Evolutionary conservation across 2,113 vertebrate species (phyloP).

Genomic region (Oostethus manadensis): DNA sequence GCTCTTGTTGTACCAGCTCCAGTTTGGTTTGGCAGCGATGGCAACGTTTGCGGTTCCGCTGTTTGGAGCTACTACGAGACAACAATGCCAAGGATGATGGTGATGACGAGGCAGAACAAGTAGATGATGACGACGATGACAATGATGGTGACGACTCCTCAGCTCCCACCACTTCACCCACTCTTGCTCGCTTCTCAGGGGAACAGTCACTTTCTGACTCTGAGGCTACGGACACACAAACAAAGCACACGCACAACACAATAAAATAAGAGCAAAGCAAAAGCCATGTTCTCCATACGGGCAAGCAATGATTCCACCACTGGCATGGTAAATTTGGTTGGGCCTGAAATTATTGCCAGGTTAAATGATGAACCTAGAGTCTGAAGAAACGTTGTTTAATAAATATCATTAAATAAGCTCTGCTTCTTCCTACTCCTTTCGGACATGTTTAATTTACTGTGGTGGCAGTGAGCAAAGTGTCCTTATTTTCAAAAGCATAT

Average conservation of each 20-base stretch:
- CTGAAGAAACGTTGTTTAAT: neutral
- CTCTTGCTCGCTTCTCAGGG: conserved; percentile 85
- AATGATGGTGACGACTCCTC: conserved; percentile 67
- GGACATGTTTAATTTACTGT: too few relatives aligned
- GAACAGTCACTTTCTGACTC: conserved; percentile 88
- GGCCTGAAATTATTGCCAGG: neutral
- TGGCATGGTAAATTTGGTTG: neutral
- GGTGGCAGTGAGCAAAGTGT: too few relatives aligned
- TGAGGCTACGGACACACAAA: conserved; percentile 74
- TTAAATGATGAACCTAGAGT: neutral
- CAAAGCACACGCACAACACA: conserved; percentile 6
- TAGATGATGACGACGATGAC: conserved; percentile 52
- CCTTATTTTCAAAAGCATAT: too few relatives aligned
- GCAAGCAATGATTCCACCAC: neutral
- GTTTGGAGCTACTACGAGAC: conserved; percentile 80
- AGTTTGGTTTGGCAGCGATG: conserved; percentile 98
- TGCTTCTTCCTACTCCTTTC: too few relatives aligned
- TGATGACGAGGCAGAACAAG: conserved; percentile 46
- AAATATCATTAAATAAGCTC: too few relatives aligned
- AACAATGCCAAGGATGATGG: conserved; percentile 46
- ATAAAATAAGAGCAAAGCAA: neutral
- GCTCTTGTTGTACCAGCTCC: conserved; percentile 96
- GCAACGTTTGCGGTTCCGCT: conserved; percentile 93
- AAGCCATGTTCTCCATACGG: too few relatives aligned
- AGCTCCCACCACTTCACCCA: conserved; percentile 76